Base-by-base conservation (phyloP, 2,113 vertebrate genomes). In the Theristicus caerulescens region DNA sequence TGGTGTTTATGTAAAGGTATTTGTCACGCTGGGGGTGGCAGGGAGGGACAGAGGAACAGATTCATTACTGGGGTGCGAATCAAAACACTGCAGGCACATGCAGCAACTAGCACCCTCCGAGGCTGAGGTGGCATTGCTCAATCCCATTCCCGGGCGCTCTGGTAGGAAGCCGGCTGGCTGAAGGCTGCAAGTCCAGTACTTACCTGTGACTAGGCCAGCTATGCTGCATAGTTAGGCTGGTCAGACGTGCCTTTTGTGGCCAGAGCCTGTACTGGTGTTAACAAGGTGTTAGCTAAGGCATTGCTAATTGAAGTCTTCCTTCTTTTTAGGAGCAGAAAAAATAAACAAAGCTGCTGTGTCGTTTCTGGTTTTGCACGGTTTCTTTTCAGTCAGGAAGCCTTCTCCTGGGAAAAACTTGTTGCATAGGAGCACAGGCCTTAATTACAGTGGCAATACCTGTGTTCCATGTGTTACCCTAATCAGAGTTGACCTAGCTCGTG, bases 221-320 rank as follows among this genome's bases (percentile, higher is more conserved):
- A 2, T 1, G 36, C n/a, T 20, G 61, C 6, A 3, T 81, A 29
- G 31, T 49, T 25, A 1, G 1, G 1, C 73, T 7, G 11, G 36
- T 52, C 84, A 6, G 42, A 67, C 5, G 2, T 21, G 36, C 73
- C 32, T 55, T 61, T 32, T 55, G 76, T 22, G 86, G 93, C 74
- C 52, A 21, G 19, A 46, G 54, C 66, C 40, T 15, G 34, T 27
- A 14, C 25, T 8, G 72, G 71, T 36, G 38, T 38, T 38, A 61
- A 1, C 0, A 3, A 57, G n/a, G 61, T 86, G 82, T 85, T 65
- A 69, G 80, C 12, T 0, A 19, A 71, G 73, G 82, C 74, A 7
- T 1, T 15, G 81, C 69, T 94, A 86, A 96, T 96, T 95, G 84
- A 18, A 52, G 31, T 24, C 79, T 94, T 96, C 92, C 91, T 91